Evolutionary conservation across 2,113 vertebrate species (phyloP).

Genomic region (Leptosomus discolor): DNA sequence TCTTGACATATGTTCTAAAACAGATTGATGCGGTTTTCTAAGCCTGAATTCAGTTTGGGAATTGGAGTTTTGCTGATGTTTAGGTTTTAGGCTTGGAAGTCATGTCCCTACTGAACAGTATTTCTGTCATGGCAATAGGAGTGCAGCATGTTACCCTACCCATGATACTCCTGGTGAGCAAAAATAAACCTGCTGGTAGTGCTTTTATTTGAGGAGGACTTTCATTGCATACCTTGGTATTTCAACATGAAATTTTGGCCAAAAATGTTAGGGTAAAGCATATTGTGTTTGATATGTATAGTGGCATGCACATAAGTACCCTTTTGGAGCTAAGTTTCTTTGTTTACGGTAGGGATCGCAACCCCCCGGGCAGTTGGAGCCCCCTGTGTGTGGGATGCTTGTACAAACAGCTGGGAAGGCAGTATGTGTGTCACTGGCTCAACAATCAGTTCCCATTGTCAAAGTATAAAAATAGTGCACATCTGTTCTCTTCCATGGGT

Average conservation of each 20-base stretch:
- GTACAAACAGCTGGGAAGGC: neutral
- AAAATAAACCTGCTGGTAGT: neutral
- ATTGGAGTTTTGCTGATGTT: neutral
- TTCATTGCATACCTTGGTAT: neutral
- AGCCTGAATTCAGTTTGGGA: neutral
- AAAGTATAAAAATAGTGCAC: neutral
- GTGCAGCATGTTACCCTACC: neutral
- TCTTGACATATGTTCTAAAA: neutral
- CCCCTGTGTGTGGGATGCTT: rapidly evolving
- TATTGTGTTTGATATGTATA: neutral
- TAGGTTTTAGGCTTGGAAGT: neutral
- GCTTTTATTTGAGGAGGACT: neutral
- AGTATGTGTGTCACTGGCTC: neutral
- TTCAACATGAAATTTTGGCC: neutral
- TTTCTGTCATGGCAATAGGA: neutral
- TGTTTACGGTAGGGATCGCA: neutral
- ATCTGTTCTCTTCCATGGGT: neutral
- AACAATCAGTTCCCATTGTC: neutral
- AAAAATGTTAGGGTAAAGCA: neutral
- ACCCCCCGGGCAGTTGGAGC: neutral
- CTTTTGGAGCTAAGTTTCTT: neutral
- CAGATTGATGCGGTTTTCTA: neutral
- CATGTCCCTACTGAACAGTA: neutral
- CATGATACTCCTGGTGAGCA: neutral
- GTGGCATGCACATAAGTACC: neutral